Evolutionary conservation across 2,888 invertebrate genomes (phyloP).

Genomic region (Harpagoxenus sublaevis): DNA sequence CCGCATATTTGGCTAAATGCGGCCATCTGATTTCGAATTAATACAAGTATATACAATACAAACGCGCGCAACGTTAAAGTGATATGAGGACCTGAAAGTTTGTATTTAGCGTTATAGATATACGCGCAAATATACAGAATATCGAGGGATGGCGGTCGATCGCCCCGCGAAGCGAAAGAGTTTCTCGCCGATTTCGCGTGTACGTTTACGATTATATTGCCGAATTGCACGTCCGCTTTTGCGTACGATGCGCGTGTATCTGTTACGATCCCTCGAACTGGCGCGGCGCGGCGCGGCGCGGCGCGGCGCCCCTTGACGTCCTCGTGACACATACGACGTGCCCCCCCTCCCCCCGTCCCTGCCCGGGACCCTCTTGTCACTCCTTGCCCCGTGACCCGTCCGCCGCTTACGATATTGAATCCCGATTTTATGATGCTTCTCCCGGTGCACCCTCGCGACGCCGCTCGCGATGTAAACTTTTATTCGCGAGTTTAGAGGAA

Average conservation of each 20-base stretch:
- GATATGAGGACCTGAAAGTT: not conserved
- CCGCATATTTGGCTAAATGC: constrained; percentile 25
- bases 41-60: constrained; percentile 16
- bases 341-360: not conserved
- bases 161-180: not conserved
- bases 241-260: constrained; percentile 8
- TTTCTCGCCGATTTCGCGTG: not conserved
- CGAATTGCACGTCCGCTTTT: constrained; percentile 8
- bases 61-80: not conserved
- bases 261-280: constrained; percentile 17
- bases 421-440: constrained; percentile 83
- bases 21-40: constrained; percentile 9
- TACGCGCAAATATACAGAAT: not conserved
- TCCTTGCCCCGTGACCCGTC: constrained; percentile 9
- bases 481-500: constrained; percentile 85
- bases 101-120: not conserved
- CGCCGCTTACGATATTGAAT: constrained; percentile 82
- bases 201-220: constrained; percentile 21
- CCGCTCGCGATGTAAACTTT: constrained; percentile 84
- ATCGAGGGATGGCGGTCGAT: not conserved
- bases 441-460: constrained; percentile 58
- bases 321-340: constrained; percentile 50
- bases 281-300: no score
- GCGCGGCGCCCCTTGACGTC: constrained; percentile 54
- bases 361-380: constrained; percentile 28